These are phyloP conservation scores for Limosa lapponica DNA, from an alignment of 2,797 vertebrate species.

Conservation along the genomic window DNA sequence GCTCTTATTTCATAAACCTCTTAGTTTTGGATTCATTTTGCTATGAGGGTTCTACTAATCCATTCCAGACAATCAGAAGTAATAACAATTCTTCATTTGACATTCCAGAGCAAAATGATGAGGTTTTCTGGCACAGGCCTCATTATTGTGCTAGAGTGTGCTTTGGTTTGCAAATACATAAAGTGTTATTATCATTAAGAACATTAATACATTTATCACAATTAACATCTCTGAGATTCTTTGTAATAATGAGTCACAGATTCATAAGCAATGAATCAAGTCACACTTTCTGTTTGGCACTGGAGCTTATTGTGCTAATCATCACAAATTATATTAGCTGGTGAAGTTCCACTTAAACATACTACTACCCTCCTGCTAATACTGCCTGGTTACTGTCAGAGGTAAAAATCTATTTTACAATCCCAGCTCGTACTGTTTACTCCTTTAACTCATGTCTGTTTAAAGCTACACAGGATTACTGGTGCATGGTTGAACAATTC, in stretches of 20 bases:
- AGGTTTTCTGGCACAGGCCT: not conserved
- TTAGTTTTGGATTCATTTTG: not conserved
- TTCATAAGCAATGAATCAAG: not conserved
- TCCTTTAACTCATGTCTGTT: not conserved
- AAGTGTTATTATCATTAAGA: not conserved
- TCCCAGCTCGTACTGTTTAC: not conserved
- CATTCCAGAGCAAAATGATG: not conserved
- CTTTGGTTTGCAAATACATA: not conserved
- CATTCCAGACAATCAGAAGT: not conserved
- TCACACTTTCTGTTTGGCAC: not conserved
- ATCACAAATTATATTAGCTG: not conserved
- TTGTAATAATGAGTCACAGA: not conserved
- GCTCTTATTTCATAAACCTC: not conserved
- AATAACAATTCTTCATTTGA: not conserved
- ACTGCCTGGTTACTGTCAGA: not conserved
- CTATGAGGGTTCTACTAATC: not conserved
- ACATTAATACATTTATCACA: not conserved
- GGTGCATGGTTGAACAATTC: not conserved
- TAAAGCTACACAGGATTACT: not conserved
- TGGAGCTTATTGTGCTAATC: not conserved
- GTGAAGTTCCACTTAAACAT: not conserved
- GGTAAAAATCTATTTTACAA: not conserved
- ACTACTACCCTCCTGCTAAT: not conserved
- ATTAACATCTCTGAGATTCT: not conserved
- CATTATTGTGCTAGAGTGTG: not conserved